Base-by-base conservation (phyloP, 2,797 vertebrate species). In the Eremophila alpestris region DNA sequence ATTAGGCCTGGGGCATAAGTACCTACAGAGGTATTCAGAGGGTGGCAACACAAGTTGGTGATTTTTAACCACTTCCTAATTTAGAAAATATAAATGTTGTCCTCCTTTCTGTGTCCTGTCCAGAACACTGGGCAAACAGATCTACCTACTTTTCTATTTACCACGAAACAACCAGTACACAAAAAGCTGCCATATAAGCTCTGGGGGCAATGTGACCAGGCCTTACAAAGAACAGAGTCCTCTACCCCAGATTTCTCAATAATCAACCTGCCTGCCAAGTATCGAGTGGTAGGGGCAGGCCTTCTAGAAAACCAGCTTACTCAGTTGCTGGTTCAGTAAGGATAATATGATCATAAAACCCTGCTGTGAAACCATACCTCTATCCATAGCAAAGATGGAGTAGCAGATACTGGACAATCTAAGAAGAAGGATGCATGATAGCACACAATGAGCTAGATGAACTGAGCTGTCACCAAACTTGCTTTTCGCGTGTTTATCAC, bases 201-300 rank as follows among this genome's bases (percentile, higher is more conserved):
- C 51, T 54, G 77, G 70, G 6, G 62, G 16, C 63, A 95, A n/a
- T 0, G 3, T 45, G 30, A 87, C 40, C 16, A 5, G 46, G 27
- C 64, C 41, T 85, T 60, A 67, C 32, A 76, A 79, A 89, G 55
- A 92, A 76, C 83, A 90, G 65, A 81, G 81, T 64, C 55, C 86
- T 95, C 88, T 90, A 77, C 45, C 48, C 85, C 30, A 40, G n/a
- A 78, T 96, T 95, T 93, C 86, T 70, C 93, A 93, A 89, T 65
- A 70, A 93, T 30, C 52, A 73, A 48, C 27, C 30, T 69, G 51
- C 16, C 91, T 83, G 93, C 56, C 88, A 95, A 87, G 43, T 27
- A 87, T 8, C 0, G 1, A 87, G 70, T 34, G 23, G 20, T 30
- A 73, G 52, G 22, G 17, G 22, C 38, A 82, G 55, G 38, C 16